A percentile compares a stretch with the other conserved stretches of the same genome.
Conservation (phyloP, 2,888 invertebrate genomes). For the Metacarcinus magister region DNA sequence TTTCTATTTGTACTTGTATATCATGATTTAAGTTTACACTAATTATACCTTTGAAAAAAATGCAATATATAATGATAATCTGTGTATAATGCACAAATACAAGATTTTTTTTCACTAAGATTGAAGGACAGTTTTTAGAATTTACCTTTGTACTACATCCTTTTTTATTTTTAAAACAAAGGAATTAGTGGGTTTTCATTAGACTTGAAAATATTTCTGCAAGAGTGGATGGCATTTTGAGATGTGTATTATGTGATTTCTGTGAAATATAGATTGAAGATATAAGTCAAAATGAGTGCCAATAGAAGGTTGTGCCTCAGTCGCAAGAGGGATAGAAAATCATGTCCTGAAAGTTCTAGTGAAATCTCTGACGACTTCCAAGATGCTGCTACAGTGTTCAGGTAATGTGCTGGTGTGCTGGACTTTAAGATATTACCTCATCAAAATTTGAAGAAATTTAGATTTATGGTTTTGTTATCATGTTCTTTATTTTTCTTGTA, state of each 20-base stretch:
- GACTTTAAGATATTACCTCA: no score
- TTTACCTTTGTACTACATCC: not conserved
- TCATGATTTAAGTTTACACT: not conserved
- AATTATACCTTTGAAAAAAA: not conserved
- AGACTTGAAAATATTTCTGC: not conserved
- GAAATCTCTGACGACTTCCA: constrained; percentile 70
- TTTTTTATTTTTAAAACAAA: not conserved
- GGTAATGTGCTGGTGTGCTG: constrained; percentile 52
- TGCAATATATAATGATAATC: not conserved
- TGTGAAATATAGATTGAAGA: constrained; percentile 5
- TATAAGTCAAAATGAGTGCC: constrained; percentile 65
- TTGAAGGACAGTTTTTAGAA: not conserved
- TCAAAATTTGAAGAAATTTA: not conserved
- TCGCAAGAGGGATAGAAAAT: constrained; percentile 64
- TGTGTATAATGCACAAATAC: not conserved
- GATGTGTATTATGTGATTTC: not conserved
- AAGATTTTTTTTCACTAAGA: not conserved
- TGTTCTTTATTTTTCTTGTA: not conserved
- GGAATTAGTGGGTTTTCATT: not conserved
- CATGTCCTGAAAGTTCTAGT: not conserved
- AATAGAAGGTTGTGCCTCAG: constrained; percentile 27
- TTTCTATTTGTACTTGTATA: not conserved
- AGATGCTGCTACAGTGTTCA: constrained; percentile 67
- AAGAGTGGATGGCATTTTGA: not conserved
- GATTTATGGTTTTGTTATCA: not conserved